phyloP scores from a whole-genome alignment of 2,113 vertebrate species.

The Colius striatus region DNA sequence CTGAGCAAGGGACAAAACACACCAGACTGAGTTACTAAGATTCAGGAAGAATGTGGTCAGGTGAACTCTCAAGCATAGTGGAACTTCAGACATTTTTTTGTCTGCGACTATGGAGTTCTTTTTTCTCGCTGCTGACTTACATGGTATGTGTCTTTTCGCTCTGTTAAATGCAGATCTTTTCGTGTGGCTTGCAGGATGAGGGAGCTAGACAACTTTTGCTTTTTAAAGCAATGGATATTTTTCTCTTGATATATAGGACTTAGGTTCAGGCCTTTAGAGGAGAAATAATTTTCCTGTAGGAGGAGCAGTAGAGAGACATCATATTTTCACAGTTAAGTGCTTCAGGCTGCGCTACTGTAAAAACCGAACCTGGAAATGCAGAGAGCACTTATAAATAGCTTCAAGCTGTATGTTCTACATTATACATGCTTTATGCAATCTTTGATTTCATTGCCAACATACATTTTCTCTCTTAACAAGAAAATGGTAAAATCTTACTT shows the following conservation, averaged over 20 bases:
- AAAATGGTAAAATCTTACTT: not conserved
- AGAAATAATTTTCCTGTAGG: conserved; percentile 21
- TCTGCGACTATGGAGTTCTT: not conserved
- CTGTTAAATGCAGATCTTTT: not conserved
- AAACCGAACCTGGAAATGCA: not conserved
- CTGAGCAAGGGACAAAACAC: not conserved
- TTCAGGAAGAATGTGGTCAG: not conserved
- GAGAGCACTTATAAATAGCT: conserved; percentile 37
- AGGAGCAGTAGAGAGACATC: conserved; percentile 34
- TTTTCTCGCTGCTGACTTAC: not conserved
- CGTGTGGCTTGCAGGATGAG: not conserved
- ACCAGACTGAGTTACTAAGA: not conserved
- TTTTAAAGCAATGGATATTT: not conserved
- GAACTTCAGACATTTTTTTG: not conserved
- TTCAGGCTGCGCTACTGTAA: not conserved
- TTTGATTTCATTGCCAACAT: not conserved
- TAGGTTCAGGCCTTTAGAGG: not conserved
- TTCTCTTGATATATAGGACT: not conserved
- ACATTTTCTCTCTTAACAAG: not conserved
- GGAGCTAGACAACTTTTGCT: not conserved
- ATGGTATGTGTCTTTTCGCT: not conserved
- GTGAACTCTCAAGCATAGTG: not conserved
- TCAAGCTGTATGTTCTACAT: conserved; percentile 40
- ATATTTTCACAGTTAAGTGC: not conserved
- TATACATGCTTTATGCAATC: conserved; percentile 1